Evolutionary conservation across 2,113 vertebrate species (phyloP), one percentile per base, ranked within the genome.

Genomic region (Poicephalus gulielmi): DNA sequence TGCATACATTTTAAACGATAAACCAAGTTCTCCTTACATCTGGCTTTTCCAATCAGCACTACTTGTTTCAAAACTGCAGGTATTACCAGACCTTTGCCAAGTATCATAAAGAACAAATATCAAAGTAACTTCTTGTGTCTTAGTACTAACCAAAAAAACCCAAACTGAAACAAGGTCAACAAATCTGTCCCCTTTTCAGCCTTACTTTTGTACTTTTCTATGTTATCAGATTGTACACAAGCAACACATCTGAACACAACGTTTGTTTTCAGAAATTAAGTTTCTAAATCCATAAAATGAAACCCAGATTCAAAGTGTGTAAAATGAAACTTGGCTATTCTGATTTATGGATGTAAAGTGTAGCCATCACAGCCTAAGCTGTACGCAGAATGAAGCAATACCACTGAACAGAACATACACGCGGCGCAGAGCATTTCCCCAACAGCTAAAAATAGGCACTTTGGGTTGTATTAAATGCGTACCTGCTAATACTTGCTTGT

Each of bases 131-230:
- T 59, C 52, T 78, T 64, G 18, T 22, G 28, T 71, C 83, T 81
- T 35, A 90, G 37, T 86, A 75, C 28, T 16, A 59, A 28, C 19
- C 9, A 59, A 35, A 39, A 83, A 79, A 57, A 67, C 37, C 50
- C 10, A 17, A 82, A 86, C 80, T 78, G 59, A 93, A 97, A 89
- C 10, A 41, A 90, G 78, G 82, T 75, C 85, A 95, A 89, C 66
- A 83, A 76, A 77, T 86, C 27, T 79, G 49, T 10, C 46, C 39
- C 41, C 22, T 88, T 80, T 70, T 71, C 66, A 96, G 44, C 30
- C 35, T 81, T 68, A 41, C 9, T 81, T 71, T 10, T 52, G 44
- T 23, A 41, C 23, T 95, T 19, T 28, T 70, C 52, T 43, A 33
- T 24, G 11, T 68, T 15, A 52, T 31, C 57, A 52, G 83, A n/a